phyloP scores from a whole-genome alignment of 92 coral and sea anemone genomes.

The Parazoanthus atlanticus region DNA sequence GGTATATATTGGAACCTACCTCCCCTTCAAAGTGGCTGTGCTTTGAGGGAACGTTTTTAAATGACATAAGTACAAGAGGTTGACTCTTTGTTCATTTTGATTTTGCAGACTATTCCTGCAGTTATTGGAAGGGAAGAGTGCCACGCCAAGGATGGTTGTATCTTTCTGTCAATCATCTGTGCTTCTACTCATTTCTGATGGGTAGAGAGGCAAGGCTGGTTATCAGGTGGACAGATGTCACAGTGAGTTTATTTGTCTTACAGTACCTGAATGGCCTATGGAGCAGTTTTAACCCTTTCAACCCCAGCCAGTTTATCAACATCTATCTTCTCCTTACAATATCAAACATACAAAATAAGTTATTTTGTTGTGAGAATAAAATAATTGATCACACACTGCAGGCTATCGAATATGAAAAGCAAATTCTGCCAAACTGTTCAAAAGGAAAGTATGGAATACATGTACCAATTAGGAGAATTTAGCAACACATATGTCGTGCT shows the following conservation, averaged over 20 bases:
- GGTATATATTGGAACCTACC: too few relatives aligned
- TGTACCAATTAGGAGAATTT: too few relatives aligned
- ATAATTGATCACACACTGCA: too few relatives aligned
- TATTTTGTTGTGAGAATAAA: too few relatives aligned
- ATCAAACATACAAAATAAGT: too few relatives aligned
- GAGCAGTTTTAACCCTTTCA: not conserved
- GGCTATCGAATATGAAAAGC: too few relatives aligned
- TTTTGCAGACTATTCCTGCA: slow-evolving; percentile 89
- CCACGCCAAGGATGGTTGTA: slow-evolving; percentile 99
- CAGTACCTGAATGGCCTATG: not conserved
- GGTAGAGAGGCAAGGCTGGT: slow-evolving; percentile 98
- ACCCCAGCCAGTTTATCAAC: too few relatives aligned
- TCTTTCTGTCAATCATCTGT: slow-evolving; percentile 93
- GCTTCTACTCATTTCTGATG: slow-evolving; percentile 96
- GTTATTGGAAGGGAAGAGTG: slow-evolving; percentile 98
- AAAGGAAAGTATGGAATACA: too few relatives aligned
- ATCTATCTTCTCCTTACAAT: too few relatives aligned
- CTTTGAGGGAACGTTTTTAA: not conserved
- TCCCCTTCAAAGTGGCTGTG: not conserved
- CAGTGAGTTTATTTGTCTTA: slow-evolving; percentile 60
- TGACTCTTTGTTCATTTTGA: not conserved
- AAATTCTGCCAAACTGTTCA: too few relatives aligned
- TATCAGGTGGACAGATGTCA: slow-evolving; percentile 97
- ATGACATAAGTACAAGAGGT: too few relatives aligned
- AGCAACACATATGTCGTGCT: too few relatives aligned